A percentile compares a stretch with the other conserved stretches of the same genome.
Evolutionary conservation across 2,888 invertebrate species (phyloP).

Genomic region (Oligia fasciuncula): DNA sequence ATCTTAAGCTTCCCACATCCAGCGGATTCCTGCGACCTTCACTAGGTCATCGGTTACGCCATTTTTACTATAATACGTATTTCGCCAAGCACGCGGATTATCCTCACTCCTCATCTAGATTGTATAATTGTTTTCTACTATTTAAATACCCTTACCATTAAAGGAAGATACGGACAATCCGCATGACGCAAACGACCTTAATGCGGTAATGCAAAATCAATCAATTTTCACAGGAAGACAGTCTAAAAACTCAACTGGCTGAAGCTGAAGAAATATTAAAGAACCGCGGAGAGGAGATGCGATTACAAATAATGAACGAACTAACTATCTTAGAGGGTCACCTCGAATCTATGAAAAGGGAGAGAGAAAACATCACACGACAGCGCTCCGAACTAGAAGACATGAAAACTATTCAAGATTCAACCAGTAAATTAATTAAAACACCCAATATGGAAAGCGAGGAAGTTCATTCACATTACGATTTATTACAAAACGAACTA

Average conservation of each 20-base stretch:
- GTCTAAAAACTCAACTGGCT: slow-evolving; percentile 75
- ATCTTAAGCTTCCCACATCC: not conserved
- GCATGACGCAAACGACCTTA: not conserved
- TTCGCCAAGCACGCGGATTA: not conserved
- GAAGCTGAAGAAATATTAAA: slow-evolving; percentile 78
- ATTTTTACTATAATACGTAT: not conserved
- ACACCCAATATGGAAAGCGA: slow-evolving; percentile 63
- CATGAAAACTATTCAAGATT: slow-evolving; percentile 42
- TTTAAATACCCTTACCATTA: not conserved
- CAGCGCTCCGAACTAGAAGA: slow-evolving; percentile 72
- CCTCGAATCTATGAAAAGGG: slow-evolving; percentile 77
- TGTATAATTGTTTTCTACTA: not conserved
- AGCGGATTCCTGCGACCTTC: not conserved
- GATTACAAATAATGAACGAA: slow-evolving; percentile 79
- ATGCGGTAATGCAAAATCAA: not conserved
- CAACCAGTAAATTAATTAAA: slow-evolving; percentile 40
- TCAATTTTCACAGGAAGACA: slow-evolving; percentile 76
- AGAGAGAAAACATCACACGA: slow-evolving; percentile 77
- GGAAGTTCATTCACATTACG: slow-evolving; percentile 73
- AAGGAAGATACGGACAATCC: not conserved
- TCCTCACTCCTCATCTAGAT: not conserved
- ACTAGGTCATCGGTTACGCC: not conserved
- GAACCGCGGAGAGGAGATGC: slow-evolving; percentile 82
- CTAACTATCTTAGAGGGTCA: slow-evolving; percentile 76
- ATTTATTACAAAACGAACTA: slow-evolving; percentile 78